Percentiles rank a stretch among this genome's conserved stretches.
Evolutionary conservation across 2,888 invertebrate species (phyloP).

Genomic region (Barypeithes pellucidus): DNA sequence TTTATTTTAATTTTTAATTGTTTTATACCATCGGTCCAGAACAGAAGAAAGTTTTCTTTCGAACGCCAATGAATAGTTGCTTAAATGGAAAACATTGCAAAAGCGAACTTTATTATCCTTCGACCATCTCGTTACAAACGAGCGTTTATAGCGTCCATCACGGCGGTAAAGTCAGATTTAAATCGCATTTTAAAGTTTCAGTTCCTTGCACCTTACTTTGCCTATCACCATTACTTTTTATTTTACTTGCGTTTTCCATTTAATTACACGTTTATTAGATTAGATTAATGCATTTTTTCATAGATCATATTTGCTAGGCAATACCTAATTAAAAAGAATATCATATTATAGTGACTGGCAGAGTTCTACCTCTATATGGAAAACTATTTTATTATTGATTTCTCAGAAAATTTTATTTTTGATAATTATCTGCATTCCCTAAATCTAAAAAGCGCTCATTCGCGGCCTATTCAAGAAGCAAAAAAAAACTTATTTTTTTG

Average conservation of each 20-base stretch:
- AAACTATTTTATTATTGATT: no score
- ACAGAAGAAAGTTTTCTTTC: background rate
- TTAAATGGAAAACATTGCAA: conserved; percentile 39
- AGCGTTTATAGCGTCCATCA: conserved; percentile 48
- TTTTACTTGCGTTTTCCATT: conserved; percentile 32
- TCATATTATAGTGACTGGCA: no score
- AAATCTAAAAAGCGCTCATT: no score
- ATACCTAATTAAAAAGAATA: no score
- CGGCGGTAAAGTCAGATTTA: conserved; percentile 49
- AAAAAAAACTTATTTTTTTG: no score
- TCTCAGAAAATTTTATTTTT: no score
- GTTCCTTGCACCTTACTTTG: conserved; percentile 39
- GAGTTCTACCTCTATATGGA: no score
- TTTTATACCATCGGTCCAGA: no score
- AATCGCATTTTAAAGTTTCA: conserved; percentile 44
- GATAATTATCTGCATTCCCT: no score
- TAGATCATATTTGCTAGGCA: background rate
- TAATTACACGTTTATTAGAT: conserved; percentile 24
- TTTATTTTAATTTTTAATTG: no score
- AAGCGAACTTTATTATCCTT: conserved; percentile 44
- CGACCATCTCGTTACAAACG: conserved; percentile 48
- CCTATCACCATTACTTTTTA: conserved; percentile 33
- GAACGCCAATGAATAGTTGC: conserved; percentile 40
- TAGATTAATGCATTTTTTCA: conserved; percentile 8
- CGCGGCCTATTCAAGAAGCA: no score